Evolutionary conservation across 1,140 invertebrate species (phyloP), one percentile per base, ranked within the genome.

Genomic region (Frieseomelitta varia): DNA sequence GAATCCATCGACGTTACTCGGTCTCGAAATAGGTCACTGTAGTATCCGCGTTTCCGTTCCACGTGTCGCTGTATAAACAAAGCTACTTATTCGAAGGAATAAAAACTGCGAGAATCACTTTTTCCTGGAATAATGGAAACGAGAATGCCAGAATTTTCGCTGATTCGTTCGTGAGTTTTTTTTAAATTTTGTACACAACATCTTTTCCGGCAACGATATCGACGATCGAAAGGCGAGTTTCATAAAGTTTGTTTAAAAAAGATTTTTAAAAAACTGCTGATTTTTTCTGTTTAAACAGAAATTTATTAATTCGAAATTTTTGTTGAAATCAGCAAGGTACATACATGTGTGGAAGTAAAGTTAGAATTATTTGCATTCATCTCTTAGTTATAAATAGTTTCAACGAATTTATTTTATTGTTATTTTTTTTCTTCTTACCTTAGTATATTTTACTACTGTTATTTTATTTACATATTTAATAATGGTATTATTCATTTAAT

Each of bases 21-120:
- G 24, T 58, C 55, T 76, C 27, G 55, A 85, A 85, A 72, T 85
- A 71, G 84, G 84, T 74, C 72, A 76, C 47, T 53, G 63, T 82
- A 76, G 75, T 79, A 68, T 69, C 78, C 67, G 55, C 14, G 55
- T 15, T 53, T 53, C 30, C 51, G 51, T 27, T 30, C 15, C 24
- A 4, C n/a, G 39, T 63, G 67, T 15, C 47, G 30, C 21, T 55
- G 30, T 55, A 55, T 68, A 68, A 67, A 77, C 51, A 27, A 61
- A 61, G n/a, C 6, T 8, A 14, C 30, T 24, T 14, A 19, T 15
- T 11, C 34, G 39, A 1, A 1, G 14, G 30, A n/a, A 75, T 61
- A 27, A 76, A 67, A 39, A 17, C 10, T 12, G 2, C 72, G 10
- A 27, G 72, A 61, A 30, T 74, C 27, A 47, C 14, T 34, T 61